A percentile compares a stretch with the other conserved stretches of the same genome.
phyloP scores from a whole-genome alignment of 2,888 invertebrate genomes.

The Taenaris catops region DNA sequence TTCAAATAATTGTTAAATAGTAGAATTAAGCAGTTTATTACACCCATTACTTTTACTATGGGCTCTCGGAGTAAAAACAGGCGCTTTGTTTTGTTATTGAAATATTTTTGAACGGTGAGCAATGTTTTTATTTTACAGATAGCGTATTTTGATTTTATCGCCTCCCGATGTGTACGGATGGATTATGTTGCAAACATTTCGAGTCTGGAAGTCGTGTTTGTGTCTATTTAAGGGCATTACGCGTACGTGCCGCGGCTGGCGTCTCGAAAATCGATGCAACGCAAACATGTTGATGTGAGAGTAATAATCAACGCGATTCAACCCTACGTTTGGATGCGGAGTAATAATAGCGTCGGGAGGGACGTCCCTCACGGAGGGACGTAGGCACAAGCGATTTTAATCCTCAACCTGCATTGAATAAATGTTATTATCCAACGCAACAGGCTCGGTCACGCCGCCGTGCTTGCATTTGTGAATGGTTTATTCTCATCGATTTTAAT shows the following conservation, averaged over 20 bases:
- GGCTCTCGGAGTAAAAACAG: conserved; percentile 8
- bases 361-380: conserved; percentile 39
- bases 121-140: neutral
- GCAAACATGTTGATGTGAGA: conserved; percentile 72
- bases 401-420: conserved; percentile 8
- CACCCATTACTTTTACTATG: neutral
- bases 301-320: conserved; percentile 66
- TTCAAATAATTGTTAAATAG: too few species aligned
- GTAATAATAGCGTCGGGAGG: conserved; percentile 59
- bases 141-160: conserved; percentile 2
- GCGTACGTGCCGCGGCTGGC: conserved; percentile 27
- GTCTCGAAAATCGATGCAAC: conserved; percentile 62
- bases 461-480: conserved; percentile 26
- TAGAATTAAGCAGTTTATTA: too few species aligned
- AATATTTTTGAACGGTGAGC: conserved; percentile 5
- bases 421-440: conserved; percentile 12
- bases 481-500: conserved; percentile 27
- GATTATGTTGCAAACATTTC: too few species aligned
- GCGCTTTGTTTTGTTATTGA: conserved; percentile 4
- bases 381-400: conserved; percentile 11
- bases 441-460: conserved; percentile 1
- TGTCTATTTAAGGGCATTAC: conserved; percentile 17
- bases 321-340: conserved; percentile 47
- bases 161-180: too few species aligned
- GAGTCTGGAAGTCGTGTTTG: conserved; percentile 8